Base-by-base conservation (phyloP, 2,797 vertebrate species). In the Crypturellus tataupa region DNA sequence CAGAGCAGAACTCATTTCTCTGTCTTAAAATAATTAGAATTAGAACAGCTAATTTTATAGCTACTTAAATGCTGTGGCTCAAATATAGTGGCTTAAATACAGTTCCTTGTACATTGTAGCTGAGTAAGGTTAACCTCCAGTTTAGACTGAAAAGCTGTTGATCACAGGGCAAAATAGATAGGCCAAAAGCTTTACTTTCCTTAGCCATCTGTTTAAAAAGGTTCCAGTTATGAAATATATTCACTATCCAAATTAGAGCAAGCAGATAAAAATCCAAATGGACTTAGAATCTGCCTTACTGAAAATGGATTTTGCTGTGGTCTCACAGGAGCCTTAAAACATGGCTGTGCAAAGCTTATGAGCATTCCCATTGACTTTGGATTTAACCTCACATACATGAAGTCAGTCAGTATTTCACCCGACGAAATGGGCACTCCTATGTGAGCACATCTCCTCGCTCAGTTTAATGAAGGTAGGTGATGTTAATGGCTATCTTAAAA, bases 401-500 rank as follows among this genome's bases (percentile, higher is more conserved):
- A 49, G 23, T 23, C 11, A 49, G 23, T 23, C 11, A 49, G 29
- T 46, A 16, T 13, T 67, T 3, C 12, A 42, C 31, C n/a, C 19
- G 17, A 2, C 20, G 56, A 76, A 89, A 86, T 37, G 55, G 27
- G 60, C 12, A 46, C 70, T 56, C 46, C 53, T 72, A 1, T 7
- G 19, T 39, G 47, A 33, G 56, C 10, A 40, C 46, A 25, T 47
- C 35, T 78, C 65, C 58, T 46, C 87, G 59, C 85, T 86, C 68
- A 58, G 42, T 87, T 46, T 62, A 80, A 89, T 23, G 58, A 89
- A 63, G 5, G 10, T 35, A 53, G 72, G 14, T 87, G 37, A 72
- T 18, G 47, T 33, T 16, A 70, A 60, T 42, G 70, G 59, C 42
- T 87, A 81, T 86, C 85, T 92, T 64, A 82, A 79, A 84, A 94